These are phyloP conservation scores for Nebria ingens DNA, from an alignment of 1,140 invertebrate species.

Conservation along the genomic window DNA sequence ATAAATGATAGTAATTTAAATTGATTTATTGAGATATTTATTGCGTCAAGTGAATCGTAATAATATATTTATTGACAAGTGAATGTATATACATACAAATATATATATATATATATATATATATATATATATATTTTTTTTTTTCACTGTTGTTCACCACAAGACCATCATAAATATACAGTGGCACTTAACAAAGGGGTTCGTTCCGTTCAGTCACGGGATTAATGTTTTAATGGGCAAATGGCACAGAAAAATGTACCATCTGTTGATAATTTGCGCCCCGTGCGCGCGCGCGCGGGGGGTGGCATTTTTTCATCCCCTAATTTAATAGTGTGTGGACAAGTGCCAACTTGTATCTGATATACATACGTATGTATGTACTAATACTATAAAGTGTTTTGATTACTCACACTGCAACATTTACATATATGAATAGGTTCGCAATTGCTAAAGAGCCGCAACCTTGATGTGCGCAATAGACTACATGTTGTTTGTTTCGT, in stretches of 20 bases:
- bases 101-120: neutral
- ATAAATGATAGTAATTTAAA: no score
- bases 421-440: no score
- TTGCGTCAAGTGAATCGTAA: neutral
- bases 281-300: slow-evolving; percentile 7
- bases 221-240: slow-evolving; percentile 29
- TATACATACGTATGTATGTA: neutral
- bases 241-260: slow-evolving; percentile 35
- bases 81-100: neutral
- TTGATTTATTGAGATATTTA: no score
- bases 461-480: no score
- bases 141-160: neutral
- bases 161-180: neutral
- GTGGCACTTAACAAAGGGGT: no score
- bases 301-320: slow-evolving; percentile 25
- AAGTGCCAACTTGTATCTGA: neutral
- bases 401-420: no score
- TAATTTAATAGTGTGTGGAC: slow-evolving; percentile 20
- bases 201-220: neutral
- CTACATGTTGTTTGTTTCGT: no score
- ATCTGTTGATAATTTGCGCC: slow-evolving; percentile 36
- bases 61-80: neutral
- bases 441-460: no score
- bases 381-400: no score
- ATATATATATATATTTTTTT: neutral